Conservation (phyloP, 1,140 invertebrate genomes). For the Orchestia grillus region DNA sequence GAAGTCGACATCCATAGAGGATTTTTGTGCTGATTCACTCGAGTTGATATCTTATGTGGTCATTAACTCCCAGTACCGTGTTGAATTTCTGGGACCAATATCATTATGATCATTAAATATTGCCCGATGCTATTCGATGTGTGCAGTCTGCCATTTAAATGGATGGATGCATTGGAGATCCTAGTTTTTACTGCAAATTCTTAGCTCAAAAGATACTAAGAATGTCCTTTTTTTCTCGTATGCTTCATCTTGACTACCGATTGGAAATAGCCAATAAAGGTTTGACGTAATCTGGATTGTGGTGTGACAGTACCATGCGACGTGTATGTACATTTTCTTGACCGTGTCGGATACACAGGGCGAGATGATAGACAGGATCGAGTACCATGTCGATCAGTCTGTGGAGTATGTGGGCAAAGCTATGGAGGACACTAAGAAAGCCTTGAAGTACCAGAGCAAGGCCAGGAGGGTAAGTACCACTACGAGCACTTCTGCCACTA, state of each 20-base stretch:
- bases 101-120: no score
- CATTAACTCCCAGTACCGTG: no score
- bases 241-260: not conserved
- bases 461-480: constrained; percentile 77
- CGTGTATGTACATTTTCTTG: not conserved
- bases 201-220: no score
- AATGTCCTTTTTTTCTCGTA: not conserved
- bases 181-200: not conserved
- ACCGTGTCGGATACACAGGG: constrained; percentile 73
- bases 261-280: not conserved
- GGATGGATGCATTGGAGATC: no score
- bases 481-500: not conserved
- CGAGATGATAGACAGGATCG: constrained; percentile 80
- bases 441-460: constrained; percentile 78
- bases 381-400: constrained; percentile 80
- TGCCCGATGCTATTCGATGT: no score
- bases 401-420: constrained; percentile 78
- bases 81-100: no score
- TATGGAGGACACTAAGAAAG: constrained; percentile 78
- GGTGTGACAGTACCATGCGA: not conserved
- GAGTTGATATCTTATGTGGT: no score
- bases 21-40: no score
- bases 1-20: no score
- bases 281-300: not conserved
- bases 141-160: no score